Base-by-base conservation (phyloP, 1,140 invertebrate species). In the Lutraria rhynchaena region DNA sequence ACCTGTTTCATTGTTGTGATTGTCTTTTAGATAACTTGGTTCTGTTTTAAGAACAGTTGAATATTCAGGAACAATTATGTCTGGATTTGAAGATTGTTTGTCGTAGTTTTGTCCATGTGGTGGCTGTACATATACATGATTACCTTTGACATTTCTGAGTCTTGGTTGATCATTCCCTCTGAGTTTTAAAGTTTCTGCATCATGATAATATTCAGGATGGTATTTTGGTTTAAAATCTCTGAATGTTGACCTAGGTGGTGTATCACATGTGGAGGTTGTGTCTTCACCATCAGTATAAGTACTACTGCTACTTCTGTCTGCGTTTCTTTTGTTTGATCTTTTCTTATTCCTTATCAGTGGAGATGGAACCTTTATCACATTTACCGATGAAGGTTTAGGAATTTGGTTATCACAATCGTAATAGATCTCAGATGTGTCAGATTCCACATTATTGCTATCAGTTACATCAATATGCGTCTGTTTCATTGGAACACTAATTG, bases 251-350 rank as follows among this genome's bases (percentile, higher is more conserved):
- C 55, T 75, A 17, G 73, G 73, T 29, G 73, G 73, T 19, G 73
- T 75, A 4, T 75, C 73, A 63, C 73, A 75, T 17, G 73, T 75
- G 27, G 73, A 75, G 13, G 73, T 75, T 0, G 73, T 75, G 33
- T 75, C 73, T 46, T 80, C 76, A 1, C 53, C 61, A 70, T 80
- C 76, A 29, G 74, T 76, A 17, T 24, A 49, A 15, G 58, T 60
- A 60, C 53, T 60, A 3, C 46, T 35, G 57, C 61, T 80, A 31
- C 24, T 22, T 4, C 33, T 46, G 31, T 80, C 19, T 37, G 22
- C 35, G 17, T 49, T 13, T 44, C 60, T 60, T n/a, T 55, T 58
- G 31, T 27, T 33, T 9, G 55, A 49, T 70, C 49, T 51, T 24
- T 51, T 51, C 33, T 53, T 51, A 37, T 22, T 53, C 22, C 51